Conservation (phyloP, 2,888 invertebrate species). For the Apoda limacodes region DNA sequence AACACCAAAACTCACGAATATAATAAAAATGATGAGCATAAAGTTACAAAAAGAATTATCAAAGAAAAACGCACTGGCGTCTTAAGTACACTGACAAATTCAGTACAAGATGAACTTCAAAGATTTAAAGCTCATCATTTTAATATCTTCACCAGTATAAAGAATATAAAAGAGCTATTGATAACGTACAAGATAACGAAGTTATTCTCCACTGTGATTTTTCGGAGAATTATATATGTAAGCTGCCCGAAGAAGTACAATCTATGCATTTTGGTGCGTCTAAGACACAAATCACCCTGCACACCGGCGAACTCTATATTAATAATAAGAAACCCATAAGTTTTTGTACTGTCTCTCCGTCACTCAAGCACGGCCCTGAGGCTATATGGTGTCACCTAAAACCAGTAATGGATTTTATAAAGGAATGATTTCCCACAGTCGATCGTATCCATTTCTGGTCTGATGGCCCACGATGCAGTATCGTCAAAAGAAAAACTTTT, state of each 20-base stretch:
- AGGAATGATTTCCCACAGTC: conserved; percentile 1
- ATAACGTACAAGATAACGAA: too few relatives aligned
- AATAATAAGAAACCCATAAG: too few relatives aligned
- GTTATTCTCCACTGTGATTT: conserved; percentile 12
- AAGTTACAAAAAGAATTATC: too few relatives aligned
- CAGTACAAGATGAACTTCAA: too few relatives aligned
- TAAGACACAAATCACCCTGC: too few relatives aligned
- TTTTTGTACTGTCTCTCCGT: too few relatives aligned
- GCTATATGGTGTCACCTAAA: conserved; percentile 3
- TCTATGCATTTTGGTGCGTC: conserved; percentile 15
- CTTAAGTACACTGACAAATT: too few relatives aligned
- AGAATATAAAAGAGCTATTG: conserved; percentile 5
- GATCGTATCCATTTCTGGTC: conserved; percentile 12
- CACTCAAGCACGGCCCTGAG: conserved; percentile 1
- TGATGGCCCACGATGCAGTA: conserved; percentile 14
- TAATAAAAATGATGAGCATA: too few relatives aligned
- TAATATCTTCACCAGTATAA: conserved; percentile 8
- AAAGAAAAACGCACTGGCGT: too few relatives aligned
- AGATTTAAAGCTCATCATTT: too few relatives aligned
- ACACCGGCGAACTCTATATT: conserved; percentile 11
- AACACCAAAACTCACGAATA: too few relatives aligned
- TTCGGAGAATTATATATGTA: conserved; percentile 16
- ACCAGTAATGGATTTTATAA: conserved; percentile 4
- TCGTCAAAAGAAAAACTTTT: conserved; percentile 14
- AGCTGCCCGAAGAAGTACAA: conserved; percentile 13